Percentiles rank a stretch among this genome's conserved stretches.
Conservation (phyloP, 2,797 vertebrate species). For the Microctenopoma lineatum region DNA sequence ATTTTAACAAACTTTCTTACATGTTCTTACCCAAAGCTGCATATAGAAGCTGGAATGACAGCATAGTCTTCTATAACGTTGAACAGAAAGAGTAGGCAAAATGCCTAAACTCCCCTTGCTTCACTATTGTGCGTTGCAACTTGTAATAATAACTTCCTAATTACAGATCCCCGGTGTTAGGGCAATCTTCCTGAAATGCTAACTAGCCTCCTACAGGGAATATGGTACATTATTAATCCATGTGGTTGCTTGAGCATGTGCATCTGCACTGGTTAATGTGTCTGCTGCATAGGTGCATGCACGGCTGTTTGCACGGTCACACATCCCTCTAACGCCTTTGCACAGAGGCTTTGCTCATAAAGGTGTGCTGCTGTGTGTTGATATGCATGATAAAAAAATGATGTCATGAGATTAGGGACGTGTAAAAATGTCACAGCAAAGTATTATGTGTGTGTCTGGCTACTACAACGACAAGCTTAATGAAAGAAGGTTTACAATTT, state of each 20-base stretch:
- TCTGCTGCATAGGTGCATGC: not conserved
- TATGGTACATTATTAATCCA: constrained; percentile 75
- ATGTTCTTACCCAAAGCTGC: not conserved
- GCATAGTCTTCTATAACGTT: too few relatives aligned
- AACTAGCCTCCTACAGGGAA: constrained; percentile 75
- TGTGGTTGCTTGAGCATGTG: constrained; percentile 52
- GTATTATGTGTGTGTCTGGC: not conserved
- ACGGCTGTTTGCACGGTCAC: not conserved
- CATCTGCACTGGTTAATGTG: constrained; percentile 33
- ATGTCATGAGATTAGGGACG: not conserved
- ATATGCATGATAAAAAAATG: not conserved
- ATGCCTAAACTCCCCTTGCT: not conserved
- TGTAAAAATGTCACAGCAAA: not conserved
- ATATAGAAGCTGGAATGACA: not conserved
- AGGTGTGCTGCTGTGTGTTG: not conserved
- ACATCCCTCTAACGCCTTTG: not conserved
- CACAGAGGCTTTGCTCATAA: constrained; percentile 2
- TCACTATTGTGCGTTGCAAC: constrained; percentile 41
- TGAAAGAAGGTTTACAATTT: constrained; percentile 4
- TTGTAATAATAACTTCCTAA: constrained; percentile 76
- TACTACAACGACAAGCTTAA: not conserved
- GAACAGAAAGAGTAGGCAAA: not conserved
- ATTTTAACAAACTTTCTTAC: not conserved
- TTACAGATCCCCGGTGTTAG: constrained; percentile 71
- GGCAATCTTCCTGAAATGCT: constrained; percentile 77